Percentiles rank a stretch among this genome's conserved stretches.
These are phyloP conservation scores for Drosophila murphyi DNA, from an alignment of 1,140 invertebrate genomes.

Conservation along the genomic window DNA sequence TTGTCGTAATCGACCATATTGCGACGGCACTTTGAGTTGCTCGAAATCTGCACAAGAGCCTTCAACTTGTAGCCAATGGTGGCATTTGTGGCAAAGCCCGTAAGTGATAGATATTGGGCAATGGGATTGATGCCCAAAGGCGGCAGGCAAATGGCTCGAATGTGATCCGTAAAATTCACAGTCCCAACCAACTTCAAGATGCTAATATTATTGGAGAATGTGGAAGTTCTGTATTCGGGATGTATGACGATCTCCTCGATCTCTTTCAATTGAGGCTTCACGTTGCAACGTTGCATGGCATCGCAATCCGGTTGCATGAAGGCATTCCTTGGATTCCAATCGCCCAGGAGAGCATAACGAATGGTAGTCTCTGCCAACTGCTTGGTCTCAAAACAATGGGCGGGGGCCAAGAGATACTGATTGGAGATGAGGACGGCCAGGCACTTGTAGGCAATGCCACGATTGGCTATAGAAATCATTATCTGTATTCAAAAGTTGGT, in stretches of 20 bases:
- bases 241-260: slow-evolving; percentile 40
- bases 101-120: slow-evolving; percentile 3
- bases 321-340: slow-evolving; percentile 45
- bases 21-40: neutral
- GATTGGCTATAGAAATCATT: slow-evolving; percentile 6
- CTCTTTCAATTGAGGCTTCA: neutral
- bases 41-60: slow-evolving; percentile 2
- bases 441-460: slow-evolving; percentile 40
- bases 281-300: slow-evolving; percentile 10
- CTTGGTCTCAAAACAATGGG: slow-evolving; percentile 23
- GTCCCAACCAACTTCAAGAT: slow-evolving; percentile 12
- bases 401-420: slow-evolving; percentile 36
- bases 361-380: neutral
- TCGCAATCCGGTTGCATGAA: slow-evolving; percentile 26
- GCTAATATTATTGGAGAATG: slow-evolving; percentile 16
- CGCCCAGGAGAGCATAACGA: slow-evolving; percentile 24
- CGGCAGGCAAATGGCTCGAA: slow-evolving; percentile 36
- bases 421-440: slow-evolving; percentile 33
- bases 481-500: neutral
- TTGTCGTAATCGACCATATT: neutral
- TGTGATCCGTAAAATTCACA: neutral
- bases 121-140: neutral
- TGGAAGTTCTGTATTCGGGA: slow-evolving; percentile 16
- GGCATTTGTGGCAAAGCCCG: slow-evolving; percentile 16
- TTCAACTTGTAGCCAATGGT: slow-evolving; percentile 27